Conservation (phyloP, 2,797 vertebrate genomes). For the Phataginus tricuspis region DNA sequence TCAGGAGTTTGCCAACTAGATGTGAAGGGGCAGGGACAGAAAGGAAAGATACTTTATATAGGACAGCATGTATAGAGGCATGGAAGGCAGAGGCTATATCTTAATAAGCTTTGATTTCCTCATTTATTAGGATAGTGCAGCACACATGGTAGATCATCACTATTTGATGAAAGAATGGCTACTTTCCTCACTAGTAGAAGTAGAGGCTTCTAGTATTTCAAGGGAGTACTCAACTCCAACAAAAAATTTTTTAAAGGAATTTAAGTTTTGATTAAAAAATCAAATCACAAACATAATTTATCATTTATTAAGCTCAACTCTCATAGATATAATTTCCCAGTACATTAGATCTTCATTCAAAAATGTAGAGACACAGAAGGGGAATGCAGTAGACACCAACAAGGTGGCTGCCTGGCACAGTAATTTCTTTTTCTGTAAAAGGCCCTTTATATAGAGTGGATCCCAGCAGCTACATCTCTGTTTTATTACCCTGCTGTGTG, state of each 20-base stretch:
- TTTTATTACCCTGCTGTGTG: background rate
- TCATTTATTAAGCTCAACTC: background rate
- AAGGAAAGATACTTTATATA: background rate
- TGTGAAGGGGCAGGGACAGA: background rate
- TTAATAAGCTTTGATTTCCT: background rate
- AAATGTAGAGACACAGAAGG: background rate
- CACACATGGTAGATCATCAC: background rate
- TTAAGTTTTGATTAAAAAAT: background rate
- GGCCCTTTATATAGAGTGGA: background rate
- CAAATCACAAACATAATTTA: background rate
- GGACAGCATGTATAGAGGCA: background rate
- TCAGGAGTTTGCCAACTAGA: background rate
- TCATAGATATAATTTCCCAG: background rate
- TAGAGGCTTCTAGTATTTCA: background rate
- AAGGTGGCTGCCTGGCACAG: background rate
- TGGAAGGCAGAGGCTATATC: background rate
- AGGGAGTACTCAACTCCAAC: background rate
- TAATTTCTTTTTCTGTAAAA: background rate
- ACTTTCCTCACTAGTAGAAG: background rate
- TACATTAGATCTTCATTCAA: background rate
- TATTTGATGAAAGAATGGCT: background rate
- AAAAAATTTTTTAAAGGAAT: background rate
- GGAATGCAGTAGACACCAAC: background rate
- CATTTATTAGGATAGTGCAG: background rate
- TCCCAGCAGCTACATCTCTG: background rate